Percentiles rank a stretch among this genome's conserved stretches.
These are phyloP conservation scores for Anticlea derivata DNA, from an alignment of 2,888 invertebrate species.

Conservation along the genomic window DNA sequence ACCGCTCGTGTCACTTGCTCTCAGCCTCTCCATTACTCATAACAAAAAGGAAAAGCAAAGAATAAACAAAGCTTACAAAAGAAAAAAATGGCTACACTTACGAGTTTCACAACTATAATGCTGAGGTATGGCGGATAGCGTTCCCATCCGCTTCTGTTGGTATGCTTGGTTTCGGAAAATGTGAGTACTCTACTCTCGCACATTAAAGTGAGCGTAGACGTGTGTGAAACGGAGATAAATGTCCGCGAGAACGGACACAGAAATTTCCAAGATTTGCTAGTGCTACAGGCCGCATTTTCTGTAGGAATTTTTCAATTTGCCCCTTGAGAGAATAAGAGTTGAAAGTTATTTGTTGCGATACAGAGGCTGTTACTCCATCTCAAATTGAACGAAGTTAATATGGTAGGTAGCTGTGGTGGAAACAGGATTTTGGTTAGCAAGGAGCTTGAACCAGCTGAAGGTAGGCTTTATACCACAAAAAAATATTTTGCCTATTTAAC, in stretches of 20 bases:
- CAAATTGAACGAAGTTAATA: conserved; percentile 35
- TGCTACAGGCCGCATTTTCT: conserved; percentile 45
- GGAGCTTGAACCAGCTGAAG: too few relatives aligned
- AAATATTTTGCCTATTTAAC: too few relatives aligned
- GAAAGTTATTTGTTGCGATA: conserved; percentile 51
- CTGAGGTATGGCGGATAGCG: conserved; percentile 69
- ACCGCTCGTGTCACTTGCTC: conserved; percentile 57
- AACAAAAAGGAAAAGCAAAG: conserved; percentile 65
- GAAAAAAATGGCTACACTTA: conserved; percentile 77
- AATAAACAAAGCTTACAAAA: conserved; percentile 72
- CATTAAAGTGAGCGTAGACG: conserved; percentile 44
- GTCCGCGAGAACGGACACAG: conserved; percentile 34
- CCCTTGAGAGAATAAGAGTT: conserved; percentile 57
- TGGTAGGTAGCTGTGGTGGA: conserved; percentile 11
- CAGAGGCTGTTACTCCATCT: conserved; percentile 32
- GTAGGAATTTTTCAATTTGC: conserved; percentile 66
- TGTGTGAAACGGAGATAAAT: conserved; percentile 53
- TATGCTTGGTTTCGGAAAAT: conserved; percentile 45
- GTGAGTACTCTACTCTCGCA: conserved; percentile 39
- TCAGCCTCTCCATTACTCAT: conserved; percentile 68
- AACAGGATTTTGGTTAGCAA: too few relatives aligned
- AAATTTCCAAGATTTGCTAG: conserved; percentile 51
- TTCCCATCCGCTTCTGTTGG: conserved; percentile 68
- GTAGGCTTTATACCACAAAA: too few relatives aligned
- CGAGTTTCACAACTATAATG: conserved; percentile 74